These are phyloP conservation scores for Crocodylus rhombifer DNA, from an alignment of 2,797 vertebrate genomes.

Conservation along the genomic window DNA sequence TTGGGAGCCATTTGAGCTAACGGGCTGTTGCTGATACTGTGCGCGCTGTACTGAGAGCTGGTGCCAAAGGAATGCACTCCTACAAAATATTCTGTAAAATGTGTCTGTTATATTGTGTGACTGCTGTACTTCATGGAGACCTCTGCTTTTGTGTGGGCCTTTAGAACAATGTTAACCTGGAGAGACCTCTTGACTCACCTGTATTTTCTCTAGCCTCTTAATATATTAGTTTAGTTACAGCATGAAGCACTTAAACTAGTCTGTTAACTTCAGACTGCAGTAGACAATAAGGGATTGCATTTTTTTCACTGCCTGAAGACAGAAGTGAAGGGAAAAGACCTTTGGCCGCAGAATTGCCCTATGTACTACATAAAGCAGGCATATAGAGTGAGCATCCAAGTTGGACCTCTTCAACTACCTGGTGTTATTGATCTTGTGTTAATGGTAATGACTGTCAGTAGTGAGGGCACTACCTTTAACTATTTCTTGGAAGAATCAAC, in stretches of 20 bases:
- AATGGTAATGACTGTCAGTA: neutral
- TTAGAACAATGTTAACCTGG: neutral
- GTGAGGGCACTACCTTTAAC: neutral
- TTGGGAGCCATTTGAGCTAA: neutral
- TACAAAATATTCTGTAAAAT: neutral
- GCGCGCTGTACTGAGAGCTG: fast-evolving
- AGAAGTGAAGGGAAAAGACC: neutral
- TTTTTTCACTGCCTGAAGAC: too few relatives aligned
- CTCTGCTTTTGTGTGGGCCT: neutral
- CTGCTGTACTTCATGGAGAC: neutral
- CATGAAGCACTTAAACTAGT: neutral
- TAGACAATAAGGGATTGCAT: too few relatives aligned
- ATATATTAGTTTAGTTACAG: neutral
- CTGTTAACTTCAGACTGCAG: neutral
- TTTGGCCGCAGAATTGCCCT: neutral
- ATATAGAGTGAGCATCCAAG: too few relatives aligned
- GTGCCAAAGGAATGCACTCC: too few relatives aligned
- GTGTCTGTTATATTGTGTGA: neutral
- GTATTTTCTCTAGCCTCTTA: neutral
- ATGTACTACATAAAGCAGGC: neutral
- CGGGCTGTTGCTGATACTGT: fast-evolving
- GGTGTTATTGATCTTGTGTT: neutral
- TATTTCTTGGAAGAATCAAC: neutral
- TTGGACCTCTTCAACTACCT: neutral
- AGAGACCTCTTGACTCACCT: neutral